Evolutionary conservation across 2,113 vertebrate genomes (phyloP), one percentile per base, ranked within the genome.

Genomic region (Aphelocoma coerulescens): DNA sequence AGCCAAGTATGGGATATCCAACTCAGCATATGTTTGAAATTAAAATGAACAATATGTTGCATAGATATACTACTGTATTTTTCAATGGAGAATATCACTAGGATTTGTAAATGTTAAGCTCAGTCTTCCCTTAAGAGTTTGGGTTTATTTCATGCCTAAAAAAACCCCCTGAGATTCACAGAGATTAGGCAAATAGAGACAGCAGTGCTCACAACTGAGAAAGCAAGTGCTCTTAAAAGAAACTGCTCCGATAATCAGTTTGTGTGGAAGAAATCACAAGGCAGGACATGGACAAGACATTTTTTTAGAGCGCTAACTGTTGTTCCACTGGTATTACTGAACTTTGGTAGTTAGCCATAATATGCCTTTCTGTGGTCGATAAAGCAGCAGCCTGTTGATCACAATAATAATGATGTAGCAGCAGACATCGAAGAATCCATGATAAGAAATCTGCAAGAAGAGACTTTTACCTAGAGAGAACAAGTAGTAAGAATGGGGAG

Each of bases 31-130:
- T 80, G 85, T 78, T 95, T 91, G 89, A 96, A 95, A 95, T 93
- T 52, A 96, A 96, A 95, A 93, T 88, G 89, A 96, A 90, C 72
- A 92, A 81, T 85, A 84, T 54, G 75, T 81, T 94, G 66, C 72
- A 91, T 23, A 88, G 77, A 85, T 81, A 92, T 18, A 87, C 55
- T 48, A 62, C 41, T 39, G 46, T 84, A 82, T 90, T 89, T 90
- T 92, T 85, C 81, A 93, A 58, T 28, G 62, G 72, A 89, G 69
- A 91, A n/a, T 90, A 93, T 79, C 75, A 69, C 66, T 85, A 66
- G 81, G 85, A 79, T 96, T 93, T 96, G 59, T 84, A 90, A 87
- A 94, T 88, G 52, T 79, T 93, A 88, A 91, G 72, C 48, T 93
- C 65, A 57, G 58, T 89, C 66, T 88, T 92, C 85, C 77, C 80